phyloP scores from a whole-genome alignment of 2,888 invertebrate genomes.

The Caradrina kadenii region DNA sequence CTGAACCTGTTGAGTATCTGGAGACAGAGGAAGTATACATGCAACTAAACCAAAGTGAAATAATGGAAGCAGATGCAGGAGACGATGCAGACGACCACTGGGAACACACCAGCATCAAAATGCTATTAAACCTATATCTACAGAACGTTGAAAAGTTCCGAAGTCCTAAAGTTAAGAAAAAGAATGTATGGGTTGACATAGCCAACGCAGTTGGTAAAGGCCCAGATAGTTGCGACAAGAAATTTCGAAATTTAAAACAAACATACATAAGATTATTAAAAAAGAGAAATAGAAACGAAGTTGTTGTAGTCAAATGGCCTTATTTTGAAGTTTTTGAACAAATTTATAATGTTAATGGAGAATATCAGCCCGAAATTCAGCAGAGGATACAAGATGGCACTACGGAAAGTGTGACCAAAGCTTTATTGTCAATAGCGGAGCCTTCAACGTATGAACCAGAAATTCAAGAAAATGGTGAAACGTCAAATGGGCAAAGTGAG shows the following conservation, averaged over 20 bases:
- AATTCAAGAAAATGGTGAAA: conserved; percentile 72
- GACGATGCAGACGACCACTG: conserved; percentile 85
- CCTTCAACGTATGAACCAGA: conserved; percentile 70
- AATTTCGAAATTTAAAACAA: conserved; percentile 86
- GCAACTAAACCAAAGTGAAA: conserved; percentile 76
- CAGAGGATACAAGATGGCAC: conserved; percentile 80
- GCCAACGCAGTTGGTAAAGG: conserved; percentile 80
- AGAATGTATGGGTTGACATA: conserved; percentile 85
- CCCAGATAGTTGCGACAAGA: conserved; percentile 85
- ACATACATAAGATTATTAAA: conserved; percentile 84
- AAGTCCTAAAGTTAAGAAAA: conserved; percentile 86
- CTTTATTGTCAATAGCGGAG: conserved; percentile 77
- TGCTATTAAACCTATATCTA: conserved; percentile 80
- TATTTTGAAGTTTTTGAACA: conserved; percentile 86
- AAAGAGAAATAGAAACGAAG: conserved; percentile 79
- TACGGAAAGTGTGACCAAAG: conserved; percentile 80
- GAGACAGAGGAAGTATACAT: conserved; percentile 78
- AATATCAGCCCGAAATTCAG: conserved; percentile 83
- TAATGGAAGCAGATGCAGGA: conserved; percentile 74
- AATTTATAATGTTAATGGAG: conserved; percentile 82
- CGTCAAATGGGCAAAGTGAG: conserved; percentile 73
- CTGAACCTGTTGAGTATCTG: conserved; percentile 76
- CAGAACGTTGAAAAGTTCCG: conserved; percentile 84
- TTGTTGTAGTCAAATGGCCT: conserved; percentile 83
- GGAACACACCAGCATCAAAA: conserved; percentile 79